A percentile compares a stretch with the other conserved stretches of the same genome.
phyloP scores from a whole-genome alignment of 2,113 vertebrate species.

The Dasyornis broadbenti region DNA sequence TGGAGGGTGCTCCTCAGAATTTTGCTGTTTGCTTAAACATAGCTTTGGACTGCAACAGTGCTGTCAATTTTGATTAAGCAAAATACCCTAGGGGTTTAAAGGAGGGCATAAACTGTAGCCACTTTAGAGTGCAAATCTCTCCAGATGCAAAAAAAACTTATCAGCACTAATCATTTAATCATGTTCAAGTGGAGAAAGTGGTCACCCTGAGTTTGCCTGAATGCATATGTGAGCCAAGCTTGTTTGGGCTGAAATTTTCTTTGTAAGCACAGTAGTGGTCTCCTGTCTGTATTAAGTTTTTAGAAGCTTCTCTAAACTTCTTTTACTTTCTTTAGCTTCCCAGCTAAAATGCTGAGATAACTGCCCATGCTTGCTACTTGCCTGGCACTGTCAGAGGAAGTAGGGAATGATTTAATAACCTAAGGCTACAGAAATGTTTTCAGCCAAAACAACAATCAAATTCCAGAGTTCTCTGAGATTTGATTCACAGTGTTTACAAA shows the following conservation, averaged over 20 bases:
- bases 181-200: not conserved
- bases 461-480: conserved; percentile 12
- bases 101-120: not conserved
- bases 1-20: not conserved
- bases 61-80: not conserved
- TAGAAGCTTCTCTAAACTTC: not conserved
- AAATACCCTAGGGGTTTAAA: not conserved
- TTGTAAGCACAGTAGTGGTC: not conserved
- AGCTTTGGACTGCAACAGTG: not conserved
- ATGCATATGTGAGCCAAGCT: not conserved
- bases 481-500: conserved; percentile 32
- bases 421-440: not conserved
- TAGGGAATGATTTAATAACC: conserved; percentile 4
- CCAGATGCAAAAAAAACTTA: conserved; percentile 2
- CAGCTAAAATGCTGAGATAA: not conserved
- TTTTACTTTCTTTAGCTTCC: not conserved
- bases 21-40: not conserved
- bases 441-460: not conserved
- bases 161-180: not conserved
- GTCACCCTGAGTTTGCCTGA: not conserved
- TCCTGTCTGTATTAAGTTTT: not conserved
- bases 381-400: not conserved
- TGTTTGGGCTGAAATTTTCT: not conserved
- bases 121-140: not conserved
- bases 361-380: not conserved